Conservation (phyloP, 2,888 invertebrate genomes). For the Amphimallon solstitiale region DNA sequence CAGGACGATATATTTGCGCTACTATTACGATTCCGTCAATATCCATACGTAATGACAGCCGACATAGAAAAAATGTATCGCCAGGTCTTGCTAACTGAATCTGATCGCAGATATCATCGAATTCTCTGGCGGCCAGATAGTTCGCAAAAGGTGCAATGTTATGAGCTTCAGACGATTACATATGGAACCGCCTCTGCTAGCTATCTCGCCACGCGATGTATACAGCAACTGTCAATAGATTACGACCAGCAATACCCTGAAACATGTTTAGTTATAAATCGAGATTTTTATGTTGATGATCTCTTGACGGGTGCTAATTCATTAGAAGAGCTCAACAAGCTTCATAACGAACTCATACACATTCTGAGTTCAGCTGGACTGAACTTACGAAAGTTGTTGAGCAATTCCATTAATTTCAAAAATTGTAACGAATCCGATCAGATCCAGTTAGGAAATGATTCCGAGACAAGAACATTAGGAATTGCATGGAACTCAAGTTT, state of each 20-base stretch:
- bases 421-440: no score
- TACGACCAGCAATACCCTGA: constrained; percentile 30
- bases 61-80: constrained; percentile 59
- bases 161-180: constrained; percentile 16
- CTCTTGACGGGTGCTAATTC: constrained; percentile 41
- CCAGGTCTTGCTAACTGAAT: constrained; percentile 49
- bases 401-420: constrained; percentile 36
- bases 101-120: constrained; percentile 51
- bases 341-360: constrained; percentile 36
- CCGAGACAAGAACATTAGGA: constrained; percentile 21
- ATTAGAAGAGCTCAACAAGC: constrained; percentile 47
- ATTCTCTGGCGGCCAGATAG: constrained; percentile 54
- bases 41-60: constrained; percentile 50
- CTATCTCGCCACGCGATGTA: constrained; percentile 48
- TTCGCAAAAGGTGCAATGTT: no score
- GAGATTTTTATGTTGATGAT: no score
- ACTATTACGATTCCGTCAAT: constrained; percentile 7
- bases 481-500: constrained; percentile 23
- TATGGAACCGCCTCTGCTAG: constrained; percentile 53
- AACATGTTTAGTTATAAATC: no score
- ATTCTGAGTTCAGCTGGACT: constrained; percentile 36
- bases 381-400: constrained; percentile 46
- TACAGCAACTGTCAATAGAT: constrained; percentile 48
- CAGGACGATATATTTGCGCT: constrained; percentile 10
- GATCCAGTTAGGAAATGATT: no score